Evolutionary conservation across 35 echinoderm and acorn worm genomes (phyloP).

Genomic region (Apostichopus parvimensis): DNA sequence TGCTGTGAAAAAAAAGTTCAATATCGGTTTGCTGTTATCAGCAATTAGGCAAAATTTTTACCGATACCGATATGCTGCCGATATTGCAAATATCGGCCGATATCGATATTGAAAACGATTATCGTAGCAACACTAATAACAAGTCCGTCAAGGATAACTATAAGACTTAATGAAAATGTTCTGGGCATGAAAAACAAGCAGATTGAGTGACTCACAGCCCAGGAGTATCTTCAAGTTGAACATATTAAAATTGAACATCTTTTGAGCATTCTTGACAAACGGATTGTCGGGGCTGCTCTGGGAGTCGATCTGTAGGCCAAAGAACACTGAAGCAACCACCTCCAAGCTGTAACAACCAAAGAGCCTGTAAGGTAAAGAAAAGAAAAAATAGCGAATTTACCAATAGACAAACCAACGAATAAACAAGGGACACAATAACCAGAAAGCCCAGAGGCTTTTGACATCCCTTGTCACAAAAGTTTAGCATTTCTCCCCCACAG

Average conservation of each 20-base stretch:
- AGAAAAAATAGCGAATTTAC: background rate
- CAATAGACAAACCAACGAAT: background rate
- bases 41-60: no score
- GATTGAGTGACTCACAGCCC: conserved; percentile 1
- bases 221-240: conserved; percentile 38
- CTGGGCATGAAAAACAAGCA: no score
- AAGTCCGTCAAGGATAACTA: no score
- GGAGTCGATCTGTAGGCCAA: conserved; percentile 61
- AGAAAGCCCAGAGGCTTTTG: background rate
- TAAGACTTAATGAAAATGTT: no score
- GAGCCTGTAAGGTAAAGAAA: conserved; percentile 34
- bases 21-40: no score
- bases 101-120: no score
- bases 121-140: no score
- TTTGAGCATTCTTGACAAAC: conserved; percentile 52
- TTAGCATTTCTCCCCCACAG: background rate
- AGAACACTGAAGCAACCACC: conserved; percentile 49
- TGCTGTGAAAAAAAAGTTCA: no score
- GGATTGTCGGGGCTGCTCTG: conserved; percentile 62
- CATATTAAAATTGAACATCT: conserved; percentile 12
- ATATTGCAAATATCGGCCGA: no score
- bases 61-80: no score
- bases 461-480: background rate
- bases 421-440: background rate
- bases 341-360: conserved; percentile 63